These are phyloP conservation scores for Agrypnus murinus DNA, from an alignment of 2,888 invertebrate genomes.

Conservation along the genomic window DNA sequence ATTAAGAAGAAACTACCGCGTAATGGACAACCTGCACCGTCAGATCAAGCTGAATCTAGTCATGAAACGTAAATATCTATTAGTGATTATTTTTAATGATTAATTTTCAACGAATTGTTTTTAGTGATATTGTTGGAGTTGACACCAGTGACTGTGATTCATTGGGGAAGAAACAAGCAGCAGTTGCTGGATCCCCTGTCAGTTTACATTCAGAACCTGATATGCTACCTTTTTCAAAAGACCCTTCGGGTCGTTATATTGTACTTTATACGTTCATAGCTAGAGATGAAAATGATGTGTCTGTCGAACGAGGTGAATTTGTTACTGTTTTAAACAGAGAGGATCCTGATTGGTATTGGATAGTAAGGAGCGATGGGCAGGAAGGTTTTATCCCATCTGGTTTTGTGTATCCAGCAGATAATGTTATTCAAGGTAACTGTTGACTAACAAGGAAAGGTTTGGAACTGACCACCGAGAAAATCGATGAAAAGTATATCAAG, in stretches of 20 bases:
- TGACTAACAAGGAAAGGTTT: too few species aligned
- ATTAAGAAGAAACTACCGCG: conserved; percentile 92
- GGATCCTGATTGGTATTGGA: conserved; percentile 98
- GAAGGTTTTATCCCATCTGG: conserved; percentile 97
- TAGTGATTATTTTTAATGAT: too few species aligned
- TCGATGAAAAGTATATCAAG: too few species aligned
- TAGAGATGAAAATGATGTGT: conserved; percentile 94
- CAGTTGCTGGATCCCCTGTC: conserved; percentile 70
- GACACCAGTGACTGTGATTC: conserved; percentile 78
- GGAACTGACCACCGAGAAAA: too few species aligned
- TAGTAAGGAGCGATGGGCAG: conserved; percentile 91
- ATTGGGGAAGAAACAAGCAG: conserved; percentile 74
- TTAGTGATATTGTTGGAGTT: conserved; percentile 68
- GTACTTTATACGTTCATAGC: conserved; percentile 95
- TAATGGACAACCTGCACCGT: conserved; percentile 74
- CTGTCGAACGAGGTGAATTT: conserved; percentile 94
- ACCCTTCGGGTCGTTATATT: conserved; percentile 92
- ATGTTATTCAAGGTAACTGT: conserved; percentile 79
- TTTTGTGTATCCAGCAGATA: conserved; percentile 93
- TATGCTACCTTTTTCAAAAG: conserved; percentile 83
- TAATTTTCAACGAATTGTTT: too few species aligned
- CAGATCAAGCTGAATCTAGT: conserved; percentile 76
- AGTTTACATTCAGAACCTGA: conserved; percentile 75
- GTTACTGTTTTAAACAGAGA: conserved; percentile 97
- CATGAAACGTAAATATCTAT: conserved; percentile 74